These are phyloP conservation scores for Anguilla marmorata DNA, from an alignment of 2,797 vertebrate species.

Conservation along the genomic window DNA sequence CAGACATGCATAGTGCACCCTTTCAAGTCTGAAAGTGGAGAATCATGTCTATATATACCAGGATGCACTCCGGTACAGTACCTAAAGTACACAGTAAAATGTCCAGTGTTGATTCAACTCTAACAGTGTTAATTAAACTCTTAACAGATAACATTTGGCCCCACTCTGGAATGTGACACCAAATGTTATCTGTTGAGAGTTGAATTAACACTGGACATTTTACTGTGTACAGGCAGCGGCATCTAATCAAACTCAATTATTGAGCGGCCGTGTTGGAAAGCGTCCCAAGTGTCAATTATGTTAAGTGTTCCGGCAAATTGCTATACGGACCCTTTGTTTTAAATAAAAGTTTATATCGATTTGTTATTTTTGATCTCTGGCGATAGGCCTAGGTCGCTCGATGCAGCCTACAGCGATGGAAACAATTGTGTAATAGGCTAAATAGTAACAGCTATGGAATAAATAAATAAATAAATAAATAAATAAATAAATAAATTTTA, in stretches of 20 bases:
- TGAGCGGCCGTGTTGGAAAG: constrained; percentile 36
- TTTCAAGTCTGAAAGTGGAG: not conserved
- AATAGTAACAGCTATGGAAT: not conserved
- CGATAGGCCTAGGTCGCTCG: not conserved
- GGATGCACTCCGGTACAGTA: not conserved
- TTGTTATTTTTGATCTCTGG: not conserved
- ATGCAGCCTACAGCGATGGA: not conserved
- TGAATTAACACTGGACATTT: too few relatives aligned
- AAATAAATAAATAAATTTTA: too few relatives aligned
- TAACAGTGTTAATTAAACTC: too few relatives aligned
- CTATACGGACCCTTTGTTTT: constrained; percentile 32
- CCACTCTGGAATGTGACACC: too few relatives aligned
- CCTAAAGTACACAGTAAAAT: not conserved
- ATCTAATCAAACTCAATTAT: constrained; percentile 55
- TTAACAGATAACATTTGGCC: too few relatives aligned
- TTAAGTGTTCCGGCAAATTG: constrained; percentile 28
- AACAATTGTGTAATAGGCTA: not conserved
- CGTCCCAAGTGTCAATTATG: constrained; percentile 40
- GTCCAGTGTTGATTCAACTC: too few relatives aligned
- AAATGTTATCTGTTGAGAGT: too few relatives aligned
- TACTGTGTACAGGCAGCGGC: constrained; percentile 19
- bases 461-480: too few relatives aligned
- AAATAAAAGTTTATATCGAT: constrained; percentile 48
- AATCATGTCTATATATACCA: not conserved
- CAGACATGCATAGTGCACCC: not conserved